Percentiles rank a stretch among this genome's conserved stretches.
These are phyloP conservation scores for Nannoperca australis DNA, from an alignment of 2,797 vertebrate genomes.

Conservation along the genomic window DNA sequence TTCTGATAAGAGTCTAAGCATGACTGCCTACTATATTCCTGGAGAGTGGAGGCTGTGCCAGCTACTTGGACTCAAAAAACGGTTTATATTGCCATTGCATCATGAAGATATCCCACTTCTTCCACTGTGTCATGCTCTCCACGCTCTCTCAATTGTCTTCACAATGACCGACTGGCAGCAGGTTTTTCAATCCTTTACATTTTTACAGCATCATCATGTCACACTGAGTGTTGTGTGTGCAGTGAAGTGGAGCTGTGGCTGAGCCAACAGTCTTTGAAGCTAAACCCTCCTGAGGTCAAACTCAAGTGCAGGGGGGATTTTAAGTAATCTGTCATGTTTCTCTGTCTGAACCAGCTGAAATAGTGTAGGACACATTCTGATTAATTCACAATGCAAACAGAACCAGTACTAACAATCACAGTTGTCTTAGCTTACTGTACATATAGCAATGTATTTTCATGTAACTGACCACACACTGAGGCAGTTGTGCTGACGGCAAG, in stretches of 20 bases:
- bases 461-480: neutral
- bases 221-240: neutral
- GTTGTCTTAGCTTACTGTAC: neutral
- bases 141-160: neutral
- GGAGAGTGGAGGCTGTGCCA: slow-evolving; percentile 46
- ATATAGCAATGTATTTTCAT: neutral
- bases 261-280: slow-evolving; percentile 19
- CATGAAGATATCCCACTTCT: neutral
- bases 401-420: slow-evolving; percentile 3
- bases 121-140: neutral
- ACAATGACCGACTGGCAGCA: neutral
- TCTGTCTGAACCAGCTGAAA: slow-evolving; percentile 39
- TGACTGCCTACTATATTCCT: slow-evolving; percentile 55
- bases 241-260: slow-evolving; percentile 8
- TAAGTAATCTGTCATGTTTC: slow-evolving; percentile 41
- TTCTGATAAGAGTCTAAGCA: slow-evolving; percentile 61
- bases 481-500: slow-evolving; percentile 18
- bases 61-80: slow-evolving; percentile 26
- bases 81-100: slow-evolving; percentile 24
- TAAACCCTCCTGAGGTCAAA: slow-evolving; percentile 54
- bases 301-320: slow-evolving; percentile 60
- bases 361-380: slow-evolving; percentile 13
- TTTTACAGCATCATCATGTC: neutral
- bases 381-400: slow-evolving; percentile 26
- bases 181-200: slow-evolving; percentile 5